Evolutionary conservation across 1,140 invertebrate genomes (phyloP).

Genomic region (Lucilia sericata): DNA sequence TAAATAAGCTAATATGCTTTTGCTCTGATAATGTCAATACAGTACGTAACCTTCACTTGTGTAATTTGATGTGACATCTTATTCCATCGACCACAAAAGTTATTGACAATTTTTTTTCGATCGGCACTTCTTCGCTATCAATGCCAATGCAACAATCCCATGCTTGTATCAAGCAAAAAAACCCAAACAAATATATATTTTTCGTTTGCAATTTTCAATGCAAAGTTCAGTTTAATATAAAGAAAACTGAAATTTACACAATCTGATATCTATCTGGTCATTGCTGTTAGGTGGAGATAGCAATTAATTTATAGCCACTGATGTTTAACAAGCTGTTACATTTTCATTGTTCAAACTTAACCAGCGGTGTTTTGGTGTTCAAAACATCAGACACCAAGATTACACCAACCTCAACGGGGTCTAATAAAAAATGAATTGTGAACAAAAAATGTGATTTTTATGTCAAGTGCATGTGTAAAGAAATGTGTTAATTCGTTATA

Average conservation of each 20-base stretch:
- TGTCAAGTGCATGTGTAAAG: constrained; percentile 21
- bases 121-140: no score
- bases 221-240: not conserved
- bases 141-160: not conserved
- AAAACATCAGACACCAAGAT: not conserved
- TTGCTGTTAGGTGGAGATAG: not conserved
- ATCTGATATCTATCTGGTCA: not conserved
- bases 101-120: no score
- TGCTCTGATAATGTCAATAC: no score
- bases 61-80: no score
- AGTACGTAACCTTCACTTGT: no score
- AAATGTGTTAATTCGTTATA: constrained; percentile 1
- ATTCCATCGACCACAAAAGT: no score
- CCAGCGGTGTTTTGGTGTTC: not conserved
- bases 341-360: constrained; percentile 20
- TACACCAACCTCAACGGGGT: not conserved
- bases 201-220: not conserved
- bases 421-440: not conserved
- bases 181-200: not conserved
- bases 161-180: no score
- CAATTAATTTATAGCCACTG: not conserved
- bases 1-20: no score
- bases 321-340: constrained; percentile 20
- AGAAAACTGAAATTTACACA: not conserved
- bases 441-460: not conserved